Evolutionary conservation across 1,140 invertebrate genomes (phyloP).

Genomic region (Apis dorsata): DNA sequence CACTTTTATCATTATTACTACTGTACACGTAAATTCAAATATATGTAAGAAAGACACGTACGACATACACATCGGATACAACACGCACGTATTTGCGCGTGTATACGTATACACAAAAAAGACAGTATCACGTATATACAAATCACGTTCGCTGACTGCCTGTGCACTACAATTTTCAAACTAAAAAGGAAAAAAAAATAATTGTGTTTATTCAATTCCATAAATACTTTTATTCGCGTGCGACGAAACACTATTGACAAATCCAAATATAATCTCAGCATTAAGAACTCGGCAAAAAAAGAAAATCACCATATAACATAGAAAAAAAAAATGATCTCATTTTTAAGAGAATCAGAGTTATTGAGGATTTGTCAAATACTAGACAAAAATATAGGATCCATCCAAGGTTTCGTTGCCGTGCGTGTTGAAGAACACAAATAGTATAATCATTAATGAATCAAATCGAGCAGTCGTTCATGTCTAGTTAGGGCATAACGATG

Average conservation of each 20-base stretch:
- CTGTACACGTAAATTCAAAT: slow-evolving; percentile 78
- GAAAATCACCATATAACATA: not conserved
- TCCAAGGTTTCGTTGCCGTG: slow-evolving; percentile 60
- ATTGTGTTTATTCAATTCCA: slow-evolving; percentile 59
- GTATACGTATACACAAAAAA: slow-evolving; percentile 48
- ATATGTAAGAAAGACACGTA: slow-evolving; percentile 76
- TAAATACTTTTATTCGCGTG: slow-evolving; percentile 64
- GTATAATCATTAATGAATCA: slow-evolving; percentile 67
- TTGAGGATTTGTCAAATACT: slow-evolving; percentile 59
- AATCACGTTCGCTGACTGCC: slow-evolving; percentile 64
- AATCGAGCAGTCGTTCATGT: slow-evolving; percentile 71
- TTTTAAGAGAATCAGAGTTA: slow-evolving; percentile 31
- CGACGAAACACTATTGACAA: slow-evolving; percentile 60
- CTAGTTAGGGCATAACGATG: slow-evolving; percentile 61
- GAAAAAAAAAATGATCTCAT: slow-evolving; percentile 53
- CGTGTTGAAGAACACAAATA: slow-evolving; percentile 63
- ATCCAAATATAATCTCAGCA: slow-evolving; percentile 58
- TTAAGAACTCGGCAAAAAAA: slow-evolving; percentile 12
- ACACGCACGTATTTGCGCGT: slow-evolving; percentile 56
- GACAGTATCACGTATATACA: slow-evolving; percentile 57
- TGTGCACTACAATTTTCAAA: slow-evolving; percentile 58
- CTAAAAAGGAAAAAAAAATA: slow-evolving; percentile 45
- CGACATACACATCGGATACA: slow-evolving; percentile 68
- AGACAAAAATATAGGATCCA: slow-evolving; percentile 57
- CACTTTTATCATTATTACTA: slow-evolving; percentile 77